Conservation (phyloP, 2,888 invertebrate genomes). For the Rhagonycha fulva region DNA sequence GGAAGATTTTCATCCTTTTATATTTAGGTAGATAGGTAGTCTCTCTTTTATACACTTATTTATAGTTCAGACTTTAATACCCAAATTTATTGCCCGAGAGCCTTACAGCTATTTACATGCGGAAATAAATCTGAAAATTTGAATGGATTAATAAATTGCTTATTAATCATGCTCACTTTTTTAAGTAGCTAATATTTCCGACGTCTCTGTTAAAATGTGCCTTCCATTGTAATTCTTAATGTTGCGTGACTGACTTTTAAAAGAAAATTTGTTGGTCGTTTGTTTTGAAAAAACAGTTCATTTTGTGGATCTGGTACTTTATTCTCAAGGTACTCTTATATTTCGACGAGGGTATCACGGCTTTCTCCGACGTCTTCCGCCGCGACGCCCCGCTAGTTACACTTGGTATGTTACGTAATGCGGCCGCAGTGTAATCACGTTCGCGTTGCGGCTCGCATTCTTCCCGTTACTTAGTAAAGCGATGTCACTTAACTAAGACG, state of each 20-base stretch:
- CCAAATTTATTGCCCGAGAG: neutral
- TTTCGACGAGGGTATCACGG: conserved; percentile 11
- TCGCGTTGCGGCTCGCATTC: conserved; percentile 30
- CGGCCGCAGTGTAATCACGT: conserved; percentile 38
- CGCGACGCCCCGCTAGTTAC: conserved; percentile 40
- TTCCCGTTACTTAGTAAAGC: conserved; percentile 8
- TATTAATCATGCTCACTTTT: neutral
- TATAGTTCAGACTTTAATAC: neutral
- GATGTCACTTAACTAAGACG: conserved; percentile 20
- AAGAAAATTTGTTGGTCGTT: neutral
- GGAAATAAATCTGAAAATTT: neutral
- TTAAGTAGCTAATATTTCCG: neutral
- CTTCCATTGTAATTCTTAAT: neutral
- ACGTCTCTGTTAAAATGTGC: neutral
- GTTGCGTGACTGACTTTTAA: neutral
- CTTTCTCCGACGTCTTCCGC: conserved; percentile 33
- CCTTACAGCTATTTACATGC: neutral
- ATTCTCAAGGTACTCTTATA: neutral
- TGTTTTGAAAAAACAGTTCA: neutral
- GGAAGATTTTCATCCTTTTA: neutral
- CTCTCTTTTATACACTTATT: neutral
- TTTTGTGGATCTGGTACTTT: neutral
- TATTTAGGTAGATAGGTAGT: neutral
- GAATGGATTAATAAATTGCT: neutral
- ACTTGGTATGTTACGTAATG: conserved; percentile 42